Evolutionary conservation across 2,888 invertebrate species (phyloP).

Genomic region (Ferrisia virgata): DNA sequence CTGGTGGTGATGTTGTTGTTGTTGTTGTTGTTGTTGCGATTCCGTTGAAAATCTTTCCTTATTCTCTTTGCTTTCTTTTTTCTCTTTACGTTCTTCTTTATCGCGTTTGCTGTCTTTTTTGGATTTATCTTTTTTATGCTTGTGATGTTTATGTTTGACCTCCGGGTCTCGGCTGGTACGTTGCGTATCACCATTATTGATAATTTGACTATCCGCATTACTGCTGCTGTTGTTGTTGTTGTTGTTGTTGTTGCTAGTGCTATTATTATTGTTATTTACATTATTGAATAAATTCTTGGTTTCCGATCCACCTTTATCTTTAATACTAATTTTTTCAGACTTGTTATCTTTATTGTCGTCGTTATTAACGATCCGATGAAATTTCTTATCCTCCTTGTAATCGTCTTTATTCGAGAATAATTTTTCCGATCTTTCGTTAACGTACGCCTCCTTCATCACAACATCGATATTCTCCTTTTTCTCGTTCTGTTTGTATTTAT

Average conservation of each 20-base stretch:
- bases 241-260: background rate
- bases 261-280: background rate
- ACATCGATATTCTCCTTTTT: conserved; percentile 21
- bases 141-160: conserved; percentile 44
- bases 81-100: conserved; percentile 43
- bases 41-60: background rate
- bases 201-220: background rate
- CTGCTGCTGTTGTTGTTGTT: background rate
- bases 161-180: background rate
- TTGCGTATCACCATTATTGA: background rate
- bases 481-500: conserved; percentile 27
- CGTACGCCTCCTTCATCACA: conserved; percentile 29
- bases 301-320: conserved; percentile 21
- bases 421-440: background rate
- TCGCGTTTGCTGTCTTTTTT: conserved; percentile 42
- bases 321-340: background rate
- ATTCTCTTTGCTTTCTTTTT: conserved; percentile 25
- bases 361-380: background rate
- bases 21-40: background rate
- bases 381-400: conserved; percentile 22
- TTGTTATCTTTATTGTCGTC: background rate
- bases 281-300: conserved; percentile 33
- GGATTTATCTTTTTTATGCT: conserved; percentile 43
- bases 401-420: conserved; percentile 22
- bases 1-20: background rate